Percentiles rank a stretch among this genome's conserved stretches.
These are phyloP conservation scores for Venusia cambrica DNA, from an alignment of 2,888 invertebrate genomes.

Conservation along the genomic window DNA sequence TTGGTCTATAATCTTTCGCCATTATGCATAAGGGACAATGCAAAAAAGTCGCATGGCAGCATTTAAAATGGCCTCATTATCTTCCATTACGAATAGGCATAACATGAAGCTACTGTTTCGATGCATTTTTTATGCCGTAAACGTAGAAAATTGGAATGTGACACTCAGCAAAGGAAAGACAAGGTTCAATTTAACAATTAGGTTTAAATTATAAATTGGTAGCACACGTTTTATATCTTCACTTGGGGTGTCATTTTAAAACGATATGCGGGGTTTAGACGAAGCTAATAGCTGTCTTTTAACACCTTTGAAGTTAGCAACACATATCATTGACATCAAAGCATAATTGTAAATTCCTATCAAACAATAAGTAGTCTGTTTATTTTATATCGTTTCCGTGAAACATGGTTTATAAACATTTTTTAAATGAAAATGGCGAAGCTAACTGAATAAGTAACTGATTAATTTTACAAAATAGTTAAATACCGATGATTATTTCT, in stretches of 20 bases:
- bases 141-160: slow-evolving; percentile 30
- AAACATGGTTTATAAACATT: too few relatives aligned
- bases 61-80: slow-evolving; percentile 65
- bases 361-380: too few relatives aligned
- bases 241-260: slow-evolving; percentile 21
- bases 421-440: too few relatives aligned
- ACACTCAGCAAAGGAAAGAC: slow-evolving; percentile 23
- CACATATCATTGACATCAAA: slow-evolving; percentile 8
- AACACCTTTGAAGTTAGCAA: slow-evolving; percentile 18
- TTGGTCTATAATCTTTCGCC: slow-evolving; percentile 45
- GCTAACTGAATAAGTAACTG: too few relatives aligned
- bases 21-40: slow-evolving; percentile 70
- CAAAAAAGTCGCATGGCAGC: slow-evolving; percentile 61
- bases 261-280: slow-evolving; percentile 13
- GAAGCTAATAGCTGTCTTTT: slow-evolving; percentile 20
- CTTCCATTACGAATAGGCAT: slow-evolving; percentile 44
- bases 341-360: too few relatives aligned
- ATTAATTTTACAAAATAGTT: too few relatives aligned
- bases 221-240: slow-evolving; percentile 32
- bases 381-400: too few relatives aligned
- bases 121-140: slow-evolving; percentile 46
- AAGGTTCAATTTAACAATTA: slow-evolving; percentile 38
- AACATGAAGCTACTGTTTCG: slow-evolving; percentile 25
- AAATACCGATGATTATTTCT: too few relatives aligned
- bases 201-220: too few relatives aligned